Percentiles rank a stretch among this genome's conserved stretches.
Evolutionary conservation across 2,888 invertebrate genomes (phyloP).

Genomic region (Vesta saturnalis): DNA sequence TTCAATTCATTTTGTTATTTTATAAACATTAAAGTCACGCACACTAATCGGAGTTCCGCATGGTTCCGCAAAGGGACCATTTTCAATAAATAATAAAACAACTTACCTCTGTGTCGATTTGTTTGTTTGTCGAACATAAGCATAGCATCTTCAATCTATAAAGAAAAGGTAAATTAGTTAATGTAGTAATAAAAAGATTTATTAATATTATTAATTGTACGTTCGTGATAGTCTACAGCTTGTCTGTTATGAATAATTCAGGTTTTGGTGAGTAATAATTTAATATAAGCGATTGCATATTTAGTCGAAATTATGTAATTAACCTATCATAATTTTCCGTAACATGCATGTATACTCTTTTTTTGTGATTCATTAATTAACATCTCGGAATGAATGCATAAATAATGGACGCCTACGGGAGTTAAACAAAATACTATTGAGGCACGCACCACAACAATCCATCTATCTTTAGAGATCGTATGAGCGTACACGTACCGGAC

Average conservation of each 20-base stretch:
- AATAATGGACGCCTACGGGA: constrained; percentile 35
- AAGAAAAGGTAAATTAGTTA: constrained; percentile 62
- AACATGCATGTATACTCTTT: constrained; percentile 29
- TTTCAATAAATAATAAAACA: constrained; percentile 9
- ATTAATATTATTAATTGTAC: constrained; percentile 19
- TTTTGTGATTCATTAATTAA: constrained; percentile 40
- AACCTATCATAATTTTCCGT: constrained; percentile 34
- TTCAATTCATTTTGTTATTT: no score
- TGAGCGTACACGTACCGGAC: constrained; percentile 27
- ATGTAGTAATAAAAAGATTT: neutral
- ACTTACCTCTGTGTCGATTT: constrained; percentile 98
- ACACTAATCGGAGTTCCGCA: no score
- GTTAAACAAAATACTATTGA: constrained; percentile 39
- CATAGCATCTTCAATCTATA: constrained; percentile 99
- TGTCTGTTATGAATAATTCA: no score
- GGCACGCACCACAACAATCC: constrained; percentile 25
- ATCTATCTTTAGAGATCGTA: constrained; percentile 20
- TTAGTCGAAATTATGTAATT: constrained; percentile 37
- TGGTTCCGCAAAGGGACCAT: neutral
- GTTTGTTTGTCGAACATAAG: constrained; percentile 99
- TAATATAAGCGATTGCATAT: constrained; percentile 28
- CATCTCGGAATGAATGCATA: constrained; percentile 30
- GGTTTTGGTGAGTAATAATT: no score
- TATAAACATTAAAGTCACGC: no score
- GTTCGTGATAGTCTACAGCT: no score